A percentile compares a stretch with the other conserved stretches of the same genome.
phyloP scores from a whole-genome alignment of 1,140 invertebrate species.

The Penaeus vannamei region DNA sequence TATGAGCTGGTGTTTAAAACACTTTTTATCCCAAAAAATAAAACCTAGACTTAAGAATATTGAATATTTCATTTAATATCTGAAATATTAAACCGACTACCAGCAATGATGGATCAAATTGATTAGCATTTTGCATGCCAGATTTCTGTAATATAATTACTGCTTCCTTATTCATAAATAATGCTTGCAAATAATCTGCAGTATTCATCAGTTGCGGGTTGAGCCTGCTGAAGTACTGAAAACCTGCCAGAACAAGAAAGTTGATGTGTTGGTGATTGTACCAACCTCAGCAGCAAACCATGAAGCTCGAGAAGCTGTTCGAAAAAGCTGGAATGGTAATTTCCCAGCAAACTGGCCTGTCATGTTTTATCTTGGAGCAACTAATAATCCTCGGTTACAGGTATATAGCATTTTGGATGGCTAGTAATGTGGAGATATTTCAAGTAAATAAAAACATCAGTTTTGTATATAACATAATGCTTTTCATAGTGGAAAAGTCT shows the following conservation, averaged over 20 bases:
- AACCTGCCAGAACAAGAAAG: background rate
- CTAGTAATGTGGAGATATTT: background rate
- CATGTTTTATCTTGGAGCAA: constrained; percentile 48
- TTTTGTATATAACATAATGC: background rate
- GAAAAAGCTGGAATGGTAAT: constrained; percentile 35
- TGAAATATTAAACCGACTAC: no score
- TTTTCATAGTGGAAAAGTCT: no score
- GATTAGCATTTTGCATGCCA: no score
- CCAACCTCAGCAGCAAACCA: constrained; percentile 28
- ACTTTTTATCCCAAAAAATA: no score
- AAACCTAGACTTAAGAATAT: no score
- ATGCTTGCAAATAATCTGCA: background rate
- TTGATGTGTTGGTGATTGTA: constrained; percentile 31
- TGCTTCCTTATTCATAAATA: background rate
- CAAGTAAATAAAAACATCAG: background rate
- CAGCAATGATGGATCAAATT: no score
- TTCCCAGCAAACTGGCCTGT: constrained; percentile 26
- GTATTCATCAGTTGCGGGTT: constrained; percentile 1
- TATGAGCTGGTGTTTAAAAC: no score
- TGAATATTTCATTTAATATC: no score
- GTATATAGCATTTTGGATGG: constrained; percentile 24
- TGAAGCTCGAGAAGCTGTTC: constrained; percentile 23
- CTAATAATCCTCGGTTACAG: constrained; percentile 1
- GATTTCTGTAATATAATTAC: background rate
- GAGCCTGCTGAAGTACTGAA: background rate